These are phyloP conservation scores for Melanotaenia duboulayi DNA, from an alignment of 2,113 vertebrate genomes.

Conservation along the genomic window DNA sequence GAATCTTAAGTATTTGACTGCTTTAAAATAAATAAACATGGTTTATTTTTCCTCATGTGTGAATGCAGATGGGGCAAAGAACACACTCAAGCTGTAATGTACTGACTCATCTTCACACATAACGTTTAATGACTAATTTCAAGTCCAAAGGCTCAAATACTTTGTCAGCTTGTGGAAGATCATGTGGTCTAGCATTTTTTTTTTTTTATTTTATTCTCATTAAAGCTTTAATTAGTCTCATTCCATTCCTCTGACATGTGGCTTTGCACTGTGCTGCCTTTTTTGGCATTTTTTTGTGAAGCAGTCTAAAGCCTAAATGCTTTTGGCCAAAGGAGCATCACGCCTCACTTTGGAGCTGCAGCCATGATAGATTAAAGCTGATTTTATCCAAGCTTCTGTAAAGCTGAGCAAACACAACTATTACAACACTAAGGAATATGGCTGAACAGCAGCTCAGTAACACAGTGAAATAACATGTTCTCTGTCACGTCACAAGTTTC, in stretches of 20 bases:
- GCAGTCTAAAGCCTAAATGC: constrained; percentile 20
- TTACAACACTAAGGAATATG: neutral
- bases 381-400: constrained; percentile 27
- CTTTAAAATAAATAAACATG: constrained; percentile 30
- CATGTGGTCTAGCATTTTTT: neutral
- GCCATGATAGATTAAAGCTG: constrained; percentile 21
- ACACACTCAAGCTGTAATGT: neutral
- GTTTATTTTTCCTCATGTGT: neutral
- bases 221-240: constrained; percentile 26
- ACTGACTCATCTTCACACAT: constrained; percentile 4
- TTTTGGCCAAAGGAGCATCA: constrained; percentile 14
- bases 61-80: neutral
- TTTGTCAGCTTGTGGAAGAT: constrained; percentile 11
- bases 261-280: constrained; percentile 31
- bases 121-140: constrained; percentile 1
- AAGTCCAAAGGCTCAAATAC: constrained; percentile 7
- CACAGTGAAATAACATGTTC: neutral
- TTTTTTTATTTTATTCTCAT: constrained; percentile 10
- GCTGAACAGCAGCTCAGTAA: constrained; percentile 7
- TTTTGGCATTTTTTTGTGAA: constrained; percentile 44
- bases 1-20: neutral
- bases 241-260: constrained; percentile 40
- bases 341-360: constrained; percentile 13
- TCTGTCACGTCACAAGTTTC: constrained; percentile 26
- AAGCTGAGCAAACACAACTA: constrained; percentile 13